phyloP scores from a whole-genome alignment of 1,140 invertebrate species.

The Camponotus vicinus region DNA sequence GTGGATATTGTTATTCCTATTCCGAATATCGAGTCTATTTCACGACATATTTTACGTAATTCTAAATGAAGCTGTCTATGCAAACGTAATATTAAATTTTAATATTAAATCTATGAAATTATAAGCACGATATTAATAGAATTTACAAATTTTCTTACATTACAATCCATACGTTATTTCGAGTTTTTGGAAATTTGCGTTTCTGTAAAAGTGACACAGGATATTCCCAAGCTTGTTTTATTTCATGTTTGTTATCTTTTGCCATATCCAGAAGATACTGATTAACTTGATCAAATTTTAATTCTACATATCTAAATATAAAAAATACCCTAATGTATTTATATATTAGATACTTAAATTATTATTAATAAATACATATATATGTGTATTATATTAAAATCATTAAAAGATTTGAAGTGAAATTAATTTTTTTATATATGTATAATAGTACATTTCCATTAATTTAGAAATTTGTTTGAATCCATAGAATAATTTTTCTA shows the following conservation, averaged over 20 bases:
- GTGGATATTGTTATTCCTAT: neutral
- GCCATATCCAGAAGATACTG: neutral
- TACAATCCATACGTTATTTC: conserved; percentile 3
- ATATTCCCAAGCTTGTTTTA: neutral
- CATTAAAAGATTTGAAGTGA: too few relatives aligned
- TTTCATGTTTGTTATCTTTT: neutral
- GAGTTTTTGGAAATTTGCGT: neutral
- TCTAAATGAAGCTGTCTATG: conserved; percentile 33
- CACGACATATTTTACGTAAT: neutral
- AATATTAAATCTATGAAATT: too few relatives aligned
- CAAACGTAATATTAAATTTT: neutral
- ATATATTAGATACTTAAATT: too few relatives aligned
- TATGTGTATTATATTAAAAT: neutral
- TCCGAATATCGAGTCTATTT: conserved; percentile 13
- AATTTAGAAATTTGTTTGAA: too few relatives aligned
- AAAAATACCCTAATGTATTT: neutral
- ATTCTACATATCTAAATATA: conserved; percentile 1
- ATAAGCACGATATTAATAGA: neutral
- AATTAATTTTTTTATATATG: too few relatives aligned
- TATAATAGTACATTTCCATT: too few relatives aligned
- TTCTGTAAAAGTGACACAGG: neutral
- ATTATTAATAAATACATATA: neutral
- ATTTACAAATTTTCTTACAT: conserved; percentile 22
- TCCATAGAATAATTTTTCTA: too few relatives aligned
- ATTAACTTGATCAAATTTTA: conserved; percentile 12